Evolutionary conservation across 2,113 vertebrate species (phyloP).

Genomic region (Solenodon paradoxus): DNA sequence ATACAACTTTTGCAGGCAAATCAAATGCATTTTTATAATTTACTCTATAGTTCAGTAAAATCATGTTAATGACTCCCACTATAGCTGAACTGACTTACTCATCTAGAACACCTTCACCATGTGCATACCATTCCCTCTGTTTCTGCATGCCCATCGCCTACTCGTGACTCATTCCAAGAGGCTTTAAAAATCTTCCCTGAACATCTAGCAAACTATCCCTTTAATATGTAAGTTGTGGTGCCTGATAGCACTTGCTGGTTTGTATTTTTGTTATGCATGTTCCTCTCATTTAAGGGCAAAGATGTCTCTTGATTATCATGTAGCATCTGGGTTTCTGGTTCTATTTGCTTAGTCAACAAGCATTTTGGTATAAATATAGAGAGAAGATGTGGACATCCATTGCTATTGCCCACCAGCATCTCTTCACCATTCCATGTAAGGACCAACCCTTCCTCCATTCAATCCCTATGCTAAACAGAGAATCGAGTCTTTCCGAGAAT

Average conservation of each 20-base stretch:
- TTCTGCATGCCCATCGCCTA: neutral
- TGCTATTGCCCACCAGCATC: neutral
- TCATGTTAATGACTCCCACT: neutral
- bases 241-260: neutral
- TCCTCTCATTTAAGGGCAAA: neutral
- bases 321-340: neutral
- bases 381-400: neutral
- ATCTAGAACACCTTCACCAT: neutral
- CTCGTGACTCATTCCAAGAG: neutral
- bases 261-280: neutral
- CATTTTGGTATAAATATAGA: neutral
- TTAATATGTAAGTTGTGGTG: rapidly evolving
- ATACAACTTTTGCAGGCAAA: neutral
- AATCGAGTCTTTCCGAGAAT: neutral
- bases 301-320: neutral
- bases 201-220: neutral
- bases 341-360: neutral
- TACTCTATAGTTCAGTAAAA: neutral
- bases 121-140: neutral
- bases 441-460: neutral
- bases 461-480: rapidly evolving
- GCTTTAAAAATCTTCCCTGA: neutral
- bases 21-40: neutral
- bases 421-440: neutral
- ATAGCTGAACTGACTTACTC: neutral